Evolutionary conservation across 2,113 vertebrate genomes (phyloP).

Genomic region (Eleginops maclovinus): DNA sequence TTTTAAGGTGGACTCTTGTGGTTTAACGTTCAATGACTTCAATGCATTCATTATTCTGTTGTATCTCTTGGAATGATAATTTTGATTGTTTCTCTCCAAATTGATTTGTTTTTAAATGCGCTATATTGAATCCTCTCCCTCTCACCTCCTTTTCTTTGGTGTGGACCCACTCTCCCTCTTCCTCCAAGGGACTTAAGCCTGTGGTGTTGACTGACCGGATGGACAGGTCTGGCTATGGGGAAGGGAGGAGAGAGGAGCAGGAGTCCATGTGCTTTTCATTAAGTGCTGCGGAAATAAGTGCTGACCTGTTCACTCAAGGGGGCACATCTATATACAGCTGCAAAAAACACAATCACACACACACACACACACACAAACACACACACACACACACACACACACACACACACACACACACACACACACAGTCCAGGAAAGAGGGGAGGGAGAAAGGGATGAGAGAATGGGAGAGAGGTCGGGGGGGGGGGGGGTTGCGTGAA

Average conservation of each 20-base stretch:
- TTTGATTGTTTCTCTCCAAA: background rate
- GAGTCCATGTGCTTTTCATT: constrained; percentile 88
- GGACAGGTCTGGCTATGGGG: too few relatives aligned
- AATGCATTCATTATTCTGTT: background rate
- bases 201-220: too few relatives aligned
- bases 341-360: constrained; percentile 41
- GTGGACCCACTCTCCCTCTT: background rate
- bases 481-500: background rate
- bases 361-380: constrained; percentile 32
- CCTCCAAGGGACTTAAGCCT: too few relatives aligned
- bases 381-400: constrained; percentile 38
- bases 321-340: constrained; percentile 78
- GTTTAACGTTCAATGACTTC: background rate
- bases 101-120: too few relatives aligned
- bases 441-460: constrained; percentile 49
- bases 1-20: background rate
- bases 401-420: constrained; percentile 38
- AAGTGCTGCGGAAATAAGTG: constrained; percentile 87
- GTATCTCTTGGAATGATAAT: background rate
- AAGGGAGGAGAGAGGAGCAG: constrained; percentile 23
- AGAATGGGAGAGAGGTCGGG: background rate
- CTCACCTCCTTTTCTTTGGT: constrained; percentile 24
- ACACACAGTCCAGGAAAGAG: constrained; percentile 34
- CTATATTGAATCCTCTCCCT: background rate
- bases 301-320: constrained; percentile 85